Evolutionary conservation across 1,140 invertebrate genomes (phyloP), one percentile per base, ranked within the genome.

Genomic region (Brachionus manjavacas): DNA sequence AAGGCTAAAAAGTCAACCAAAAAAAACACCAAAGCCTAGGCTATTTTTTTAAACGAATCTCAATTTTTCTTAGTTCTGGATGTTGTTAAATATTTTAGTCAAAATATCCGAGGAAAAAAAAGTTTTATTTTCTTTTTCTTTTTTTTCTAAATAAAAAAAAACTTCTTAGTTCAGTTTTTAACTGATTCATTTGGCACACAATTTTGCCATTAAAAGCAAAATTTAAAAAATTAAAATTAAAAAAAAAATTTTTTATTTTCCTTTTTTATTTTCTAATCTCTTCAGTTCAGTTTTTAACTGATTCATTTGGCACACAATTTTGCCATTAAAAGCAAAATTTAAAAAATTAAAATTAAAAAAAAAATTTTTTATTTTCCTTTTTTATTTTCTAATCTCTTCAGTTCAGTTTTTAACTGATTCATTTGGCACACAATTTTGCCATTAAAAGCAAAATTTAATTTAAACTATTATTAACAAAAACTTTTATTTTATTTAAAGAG

Each of bases 51-150:
- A 76, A 14, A 2, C 41, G 41, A 76, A 76, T 25, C 46, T 49
- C 46, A 23, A 76, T 14, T 23, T 74, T 35, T 35, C 2, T 68
- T 39, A 31, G 31, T 31, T 68, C 14, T 68, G 66, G 66, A 39
- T 68, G 66, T 68, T 68, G 66, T 68, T 68, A 39, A 60, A 72
- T 72, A 72, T 72, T 72, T 72, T 72, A 43, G 35, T 72, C 39
- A 72, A 72, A 41, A 72, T 41, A 9, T 41, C 16, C 14, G 35
- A 72, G 39, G 68, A 72, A 39, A 35, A 35, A 31, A 41, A 41
- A 41, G 28, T 72, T 72, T 72, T 72, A 41, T 72, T 72, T 41
- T 72, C 14, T 72, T 72, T 39, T 72, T 35, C 41, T 39, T 41
- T 41, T 41, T 35, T 35, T 35, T 35, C 31, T 35, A 35, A 35